phyloP scores from a whole-genome alignment of 1,140 invertebrate genomes.

The Microplitis demolitor region DNA sequence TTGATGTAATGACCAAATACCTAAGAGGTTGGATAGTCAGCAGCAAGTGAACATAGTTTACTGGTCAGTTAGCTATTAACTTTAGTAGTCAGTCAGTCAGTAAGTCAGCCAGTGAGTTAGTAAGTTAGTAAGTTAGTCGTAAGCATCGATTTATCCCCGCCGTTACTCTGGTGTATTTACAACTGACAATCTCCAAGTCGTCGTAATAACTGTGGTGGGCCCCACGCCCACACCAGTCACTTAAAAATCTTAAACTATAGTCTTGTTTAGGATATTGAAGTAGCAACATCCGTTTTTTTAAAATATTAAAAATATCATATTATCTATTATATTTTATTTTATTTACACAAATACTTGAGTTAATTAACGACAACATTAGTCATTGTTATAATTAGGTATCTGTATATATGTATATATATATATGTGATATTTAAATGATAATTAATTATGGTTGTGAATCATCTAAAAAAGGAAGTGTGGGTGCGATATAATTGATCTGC shows the following conservation, averaged over 20 bases:
- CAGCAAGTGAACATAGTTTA: neutral
- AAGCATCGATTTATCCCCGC: constrained; percentile 1
- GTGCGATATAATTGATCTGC: neutral
- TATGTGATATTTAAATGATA: neutral
- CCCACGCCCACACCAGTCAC: neutral
- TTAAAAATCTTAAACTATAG: constrained; percentile 1
- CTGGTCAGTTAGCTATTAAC: neutral
- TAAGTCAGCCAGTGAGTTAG: neutral
- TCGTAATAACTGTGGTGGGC: neutral
- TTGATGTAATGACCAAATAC: too few relatives aligned
- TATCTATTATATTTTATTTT: neutral
- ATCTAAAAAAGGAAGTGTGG: neutral
- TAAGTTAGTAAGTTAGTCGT: neutral
- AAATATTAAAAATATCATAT: neutral
- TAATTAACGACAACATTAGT: too few relatives aligned
- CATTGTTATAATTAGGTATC: too few relatives aligned
- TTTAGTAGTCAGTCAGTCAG: neutral
- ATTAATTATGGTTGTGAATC: neutral
- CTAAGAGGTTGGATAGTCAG: neutral
- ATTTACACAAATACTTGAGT: neutral
- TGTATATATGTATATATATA: too few relatives aligned
- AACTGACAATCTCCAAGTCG: neutral
- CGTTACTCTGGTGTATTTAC: neutral
- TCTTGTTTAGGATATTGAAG: constrained; percentile 1
- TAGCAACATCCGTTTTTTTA: neutral